A percentile compares a stretch with the other conserved stretches of the same genome.
These are phyloP conservation scores for Galeopsomyia nigrocyanea DNA, from an alignment of 2,888 invertebrate species.

Conservation along the genomic window DNA sequence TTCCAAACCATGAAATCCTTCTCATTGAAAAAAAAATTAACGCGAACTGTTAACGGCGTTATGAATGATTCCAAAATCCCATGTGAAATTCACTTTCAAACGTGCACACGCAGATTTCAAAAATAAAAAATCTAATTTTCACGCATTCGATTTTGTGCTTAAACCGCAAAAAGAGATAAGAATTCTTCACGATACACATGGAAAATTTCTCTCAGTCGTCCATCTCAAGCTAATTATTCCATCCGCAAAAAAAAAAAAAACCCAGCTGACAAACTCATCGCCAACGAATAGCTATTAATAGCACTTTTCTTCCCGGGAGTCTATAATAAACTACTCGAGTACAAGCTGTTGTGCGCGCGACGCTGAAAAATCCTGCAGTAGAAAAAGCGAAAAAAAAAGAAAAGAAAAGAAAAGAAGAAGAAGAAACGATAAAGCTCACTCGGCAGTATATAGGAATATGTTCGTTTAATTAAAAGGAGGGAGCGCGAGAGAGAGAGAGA, in stretches of 20 bases:
- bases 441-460: constrained; percentile 26
- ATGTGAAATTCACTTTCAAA: too few species aligned
- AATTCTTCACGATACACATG: too few species aligned
- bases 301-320: constrained; percentile 3
- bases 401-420: constrained; percentile 18
- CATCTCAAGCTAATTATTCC: too few species aligned
- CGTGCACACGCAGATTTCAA: too few species aligned
- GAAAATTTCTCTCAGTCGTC: too few species aligned
- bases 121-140: too few species aligned
- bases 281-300: constrained; percentile 21
- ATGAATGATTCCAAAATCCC: too few species aligned
- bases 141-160: too few species aligned
- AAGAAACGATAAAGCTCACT: constrained; percentile 38
- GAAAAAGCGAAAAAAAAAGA: constrained; percentile 20
- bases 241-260: neutral
- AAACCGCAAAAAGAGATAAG: too few species aligned
- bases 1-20: too few species aligned
- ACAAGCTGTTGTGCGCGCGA: neutral
- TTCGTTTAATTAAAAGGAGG: constrained; percentile 42
- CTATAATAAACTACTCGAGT: constrained; percentile 23
- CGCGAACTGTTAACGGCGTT: too few species aligned
- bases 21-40: too few species aligned
- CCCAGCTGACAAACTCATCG: neutral
- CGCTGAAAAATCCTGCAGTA: constrained; percentile 17
- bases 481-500: constrained; percentile 15